A percentile compares a stretch with the other conserved stretches of the same genome.
Evolutionary conservation across 2,888 invertebrate species (phyloP).

Genomic region (Hirtodrosophila confusa): DNA sequence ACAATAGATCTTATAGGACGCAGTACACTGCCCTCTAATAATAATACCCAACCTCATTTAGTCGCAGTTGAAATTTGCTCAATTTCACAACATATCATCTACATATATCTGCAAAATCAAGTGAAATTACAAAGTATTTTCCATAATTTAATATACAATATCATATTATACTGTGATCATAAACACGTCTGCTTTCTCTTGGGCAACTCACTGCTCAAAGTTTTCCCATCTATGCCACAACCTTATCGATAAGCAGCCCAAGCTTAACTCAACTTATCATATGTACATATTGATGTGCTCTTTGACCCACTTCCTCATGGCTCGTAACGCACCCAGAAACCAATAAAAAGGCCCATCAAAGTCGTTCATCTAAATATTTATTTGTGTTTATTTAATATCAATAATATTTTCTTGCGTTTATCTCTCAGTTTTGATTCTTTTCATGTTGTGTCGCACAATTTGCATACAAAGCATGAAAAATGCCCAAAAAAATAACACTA

Average conservation of each 20-base stretch:
- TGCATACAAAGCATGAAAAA: conserved; percentile 60
- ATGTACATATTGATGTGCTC: conserved; percentile 43
- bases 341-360: conserved; percentile 48
- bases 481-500: conserved; percentile 10
- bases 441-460: conserved; percentile 46
- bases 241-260: conserved; percentile 16
- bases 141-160: too few relatives aligned
- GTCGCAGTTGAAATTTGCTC: too few relatives aligned
- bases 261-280: conserved; percentile 9
- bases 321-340: conserved; percentile 39
- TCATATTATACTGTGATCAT: too few relatives aligned
- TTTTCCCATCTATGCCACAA: too few relatives aligned
- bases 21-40: too few relatives aligned
- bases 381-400: conserved; percentile 64
- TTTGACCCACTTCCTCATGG: conserved; percentile 47
- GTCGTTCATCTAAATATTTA: conserved; percentile 67
- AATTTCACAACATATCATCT: too few relatives aligned
- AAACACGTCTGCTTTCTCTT: too few relatives aligned
- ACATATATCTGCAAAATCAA: too few relatives aligned
- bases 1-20: too few relatives aligned
- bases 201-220: too few relatives aligned
- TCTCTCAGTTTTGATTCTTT: conserved; percentile 33
- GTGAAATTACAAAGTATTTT: too few relatives aligned
- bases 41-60: too few relatives aligned
- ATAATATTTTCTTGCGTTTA: conserved; percentile 39